Percentiles rank a stretch among this genome's conserved stretches.
These are phyloP conservation scores for Phasianus colchicus DNA, from an alignment of 2,113 vertebrate genomes.

Conservation along the genomic window DNA sequence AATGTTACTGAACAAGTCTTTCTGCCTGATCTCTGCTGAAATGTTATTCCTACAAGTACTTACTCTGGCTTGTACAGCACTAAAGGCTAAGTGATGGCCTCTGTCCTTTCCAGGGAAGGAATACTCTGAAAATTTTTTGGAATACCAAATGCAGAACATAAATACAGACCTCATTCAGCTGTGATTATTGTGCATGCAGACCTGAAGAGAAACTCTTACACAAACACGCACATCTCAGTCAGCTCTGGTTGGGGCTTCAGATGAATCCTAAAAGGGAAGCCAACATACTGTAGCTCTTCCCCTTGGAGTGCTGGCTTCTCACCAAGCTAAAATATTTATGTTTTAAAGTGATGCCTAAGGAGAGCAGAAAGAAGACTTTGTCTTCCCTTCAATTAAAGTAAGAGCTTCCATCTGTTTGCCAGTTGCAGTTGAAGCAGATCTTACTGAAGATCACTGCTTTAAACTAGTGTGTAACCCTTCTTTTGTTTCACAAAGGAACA, in stretches of 20 bases:
- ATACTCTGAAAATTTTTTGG: not conserved
- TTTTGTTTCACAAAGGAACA: not conserved
- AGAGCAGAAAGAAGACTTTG: rapidly evolving
- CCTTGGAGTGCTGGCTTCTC: not conserved
- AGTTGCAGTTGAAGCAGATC: not conserved
- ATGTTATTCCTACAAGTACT: not conserved
- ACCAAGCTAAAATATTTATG: not conserved
- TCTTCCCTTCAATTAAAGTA: not conserved
- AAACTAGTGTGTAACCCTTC: not conserved
- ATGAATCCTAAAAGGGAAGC: not conserved
- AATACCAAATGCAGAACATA: not conserved
- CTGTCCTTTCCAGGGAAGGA: not conserved
- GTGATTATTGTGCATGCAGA: not conserved
- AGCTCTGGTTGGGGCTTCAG: not conserved
- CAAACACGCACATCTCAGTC: not conserved
- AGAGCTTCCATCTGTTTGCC: not conserved
- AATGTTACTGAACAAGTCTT: not conserved
- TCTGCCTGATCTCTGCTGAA: not conserved
- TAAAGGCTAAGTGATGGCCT: not conserved
- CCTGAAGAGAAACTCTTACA: not conserved
- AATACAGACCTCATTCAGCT: not conserved
- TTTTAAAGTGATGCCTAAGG: not conserved
- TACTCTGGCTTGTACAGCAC: not conserved
- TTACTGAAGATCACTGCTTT: not conserved
- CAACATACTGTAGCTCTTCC: not conserved